Evolutionary conservation across 2,113 vertebrate species (phyloP), one percentile per base, ranked within the genome.

Genomic region (Diadophis punctatus): DNA sequence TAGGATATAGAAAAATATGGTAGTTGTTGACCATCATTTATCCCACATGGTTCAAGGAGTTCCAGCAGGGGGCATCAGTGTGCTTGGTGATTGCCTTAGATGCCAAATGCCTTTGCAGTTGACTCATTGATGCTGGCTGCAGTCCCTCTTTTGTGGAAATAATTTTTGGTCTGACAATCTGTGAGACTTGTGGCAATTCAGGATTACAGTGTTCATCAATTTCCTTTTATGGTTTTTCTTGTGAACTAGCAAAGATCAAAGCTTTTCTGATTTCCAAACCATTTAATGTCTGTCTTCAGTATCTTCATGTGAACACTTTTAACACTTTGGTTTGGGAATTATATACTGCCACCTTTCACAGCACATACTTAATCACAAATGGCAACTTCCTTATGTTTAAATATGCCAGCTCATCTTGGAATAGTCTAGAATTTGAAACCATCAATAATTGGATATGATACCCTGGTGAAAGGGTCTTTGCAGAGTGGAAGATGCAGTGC

Each of bases 31-130:
- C 92, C 90, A 0, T 93, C 93, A 91, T 96, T 96, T 96, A 93
- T 95, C 94, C 89, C 94, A 74, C 3, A 63, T 49, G 88, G 8
- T 48, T 94, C 96, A 95, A 96, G 93, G 87, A 90, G 91, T 93
- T 95, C 95, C 96, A 97, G 96, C 96, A 96, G 95, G 93, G 94
- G 93, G 90, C 90, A 91, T 96, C 92, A 95, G 92, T 90, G 74
- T 11, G 0, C 90, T 94, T 86, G 91, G 90, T 3, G 84, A 53
- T 92, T 93, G 90, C 90, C 93, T 51, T 93, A 52, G 16, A 92
- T 60, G 7, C 90, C 27, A 87, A 89, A 94, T 95, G 95, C n/a
- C 93, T 95, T 91, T 51, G 14, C 92, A 90, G 60, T 92, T 93
- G 86, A 87, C 84, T 93, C 0, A 85, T 86, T 49, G 39, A 9